Evolutionary conservation across 2,888 invertebrate species (phyloP).

Genomic region (Eupeodes luniger): DNA sequence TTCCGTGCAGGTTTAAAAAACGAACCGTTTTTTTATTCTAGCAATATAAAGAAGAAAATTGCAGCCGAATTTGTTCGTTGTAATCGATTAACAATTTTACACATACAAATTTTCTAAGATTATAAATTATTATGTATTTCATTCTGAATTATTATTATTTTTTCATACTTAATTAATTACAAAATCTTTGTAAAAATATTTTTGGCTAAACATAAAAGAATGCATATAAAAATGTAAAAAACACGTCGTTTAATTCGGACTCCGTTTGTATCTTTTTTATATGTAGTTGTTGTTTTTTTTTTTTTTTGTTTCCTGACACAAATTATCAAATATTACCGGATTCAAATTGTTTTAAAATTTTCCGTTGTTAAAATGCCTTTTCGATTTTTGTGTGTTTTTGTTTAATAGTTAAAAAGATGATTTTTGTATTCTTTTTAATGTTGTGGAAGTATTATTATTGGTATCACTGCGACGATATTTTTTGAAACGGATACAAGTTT

Average conservation of each 20-base stretch:
- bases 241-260: constrained; percentile 39
- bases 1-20: no score
- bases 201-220: constrained; percentile 72
- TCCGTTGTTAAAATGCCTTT: constrained; percentile 12
- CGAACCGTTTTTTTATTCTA: no score
- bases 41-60: no score
- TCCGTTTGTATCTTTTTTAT: constrained; percentile 42
- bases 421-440: constrained; percentile 55
- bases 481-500: constrained; percentile 41
- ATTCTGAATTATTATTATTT: constrained; percentile 47
- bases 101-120: constrained; percentile 64
- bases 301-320: constrained; percentile 44
- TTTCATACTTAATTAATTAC: constrained; percentile 69
- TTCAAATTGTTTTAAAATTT: constrained; percentile 42
- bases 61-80: not conserved
- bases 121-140: constrained; percentile 69
- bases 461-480: constrained; percentile 54
- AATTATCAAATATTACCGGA: constrained; percentile 47
- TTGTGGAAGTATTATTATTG: constrained; percentile 59
- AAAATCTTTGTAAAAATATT: constrained; percentile 74
- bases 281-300: constrained; percentile 4
- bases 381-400: constrained; percentile 46
- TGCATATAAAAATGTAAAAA: constrained; percentile 71
- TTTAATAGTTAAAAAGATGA: constrained; percentile 56
- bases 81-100: constrained; percentile 13